Percentiles rank a stretch among this genome's conserved stretches.
Conservation (phyloP, 1,140 invertebrate genomes). For the Polypedilum vanderplanki region DNA sequence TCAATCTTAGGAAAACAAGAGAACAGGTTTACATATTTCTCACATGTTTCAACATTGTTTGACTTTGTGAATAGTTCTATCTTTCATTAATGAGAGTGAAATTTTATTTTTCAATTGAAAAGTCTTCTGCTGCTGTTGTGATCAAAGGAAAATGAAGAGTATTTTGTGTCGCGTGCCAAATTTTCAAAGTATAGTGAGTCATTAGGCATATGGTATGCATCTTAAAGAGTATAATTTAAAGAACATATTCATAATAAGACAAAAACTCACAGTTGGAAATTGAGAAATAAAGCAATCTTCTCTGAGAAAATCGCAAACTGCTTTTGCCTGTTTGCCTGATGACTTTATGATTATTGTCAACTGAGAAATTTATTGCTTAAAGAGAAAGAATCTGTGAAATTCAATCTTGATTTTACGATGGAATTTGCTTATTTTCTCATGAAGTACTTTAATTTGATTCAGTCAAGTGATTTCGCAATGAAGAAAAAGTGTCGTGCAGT, state of each 20-base stretch:
- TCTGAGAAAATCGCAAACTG: background rate
- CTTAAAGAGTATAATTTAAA: background rate
- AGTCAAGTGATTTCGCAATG: too few relatives aligned
- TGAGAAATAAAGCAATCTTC: background rate
- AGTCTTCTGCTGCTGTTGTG: background rate
- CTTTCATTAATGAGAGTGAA: background rate
- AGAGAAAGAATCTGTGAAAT: background rate
- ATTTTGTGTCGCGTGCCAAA: constrained; percentile 3
- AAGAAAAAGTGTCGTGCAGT: background rate
- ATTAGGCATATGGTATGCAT: background rate
- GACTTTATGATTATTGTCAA: background rate
- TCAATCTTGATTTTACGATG: background rate
- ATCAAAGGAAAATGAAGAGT: constrained; percentile 5
- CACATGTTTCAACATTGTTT: background rate
- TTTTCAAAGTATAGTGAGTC: background rate
- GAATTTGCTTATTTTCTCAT: background rate
- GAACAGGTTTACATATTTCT: background rate
- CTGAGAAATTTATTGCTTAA: background rate
- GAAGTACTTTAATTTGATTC: background rate
- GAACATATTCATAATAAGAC: background rate
- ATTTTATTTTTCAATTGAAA: background rate
- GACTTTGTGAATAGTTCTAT: background rate
- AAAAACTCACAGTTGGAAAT: background rate
- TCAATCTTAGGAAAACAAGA: background rate
- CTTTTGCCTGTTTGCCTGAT: background rate